phyloP scores from a whole-genome alignment of 2,797 vertebrate genomes.

The Tinamus major region DNA sequence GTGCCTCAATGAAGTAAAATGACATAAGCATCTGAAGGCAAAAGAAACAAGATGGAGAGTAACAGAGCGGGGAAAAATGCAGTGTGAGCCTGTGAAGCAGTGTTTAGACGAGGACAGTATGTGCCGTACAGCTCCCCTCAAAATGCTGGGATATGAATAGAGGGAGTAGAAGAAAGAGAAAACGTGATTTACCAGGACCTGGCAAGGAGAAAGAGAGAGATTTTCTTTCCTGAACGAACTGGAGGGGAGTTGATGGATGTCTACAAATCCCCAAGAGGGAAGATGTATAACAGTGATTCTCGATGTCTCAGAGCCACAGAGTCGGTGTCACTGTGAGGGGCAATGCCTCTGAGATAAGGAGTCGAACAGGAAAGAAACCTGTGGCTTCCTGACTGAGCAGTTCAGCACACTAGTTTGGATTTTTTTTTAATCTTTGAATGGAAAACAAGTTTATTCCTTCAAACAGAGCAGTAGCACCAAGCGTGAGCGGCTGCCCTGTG shows the following conservation, averaged over 20 bases:
- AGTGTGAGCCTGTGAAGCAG: neutral
- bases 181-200: neutral
- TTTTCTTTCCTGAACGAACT: neutral
- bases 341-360: neutral
- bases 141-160: neutral
- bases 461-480: neutral
- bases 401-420: neutral
- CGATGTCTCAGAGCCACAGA: neutral
- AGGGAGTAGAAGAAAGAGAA: neutral
- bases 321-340: neutral
- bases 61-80: neutral
- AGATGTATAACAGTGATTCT: neutral
- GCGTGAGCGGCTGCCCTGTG: conserved; percentile 2
- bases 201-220: neutral
- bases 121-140: neutral
- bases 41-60: neutral
- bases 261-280: neutral
- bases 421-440: neutral
- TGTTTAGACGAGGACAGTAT: neutral
- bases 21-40: neutral
- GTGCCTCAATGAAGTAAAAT: neutral
- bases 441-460: conserved; percentile 36
- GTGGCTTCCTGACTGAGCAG: accelerated
- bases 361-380: neutral
- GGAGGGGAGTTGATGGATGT: accelerated